Evolutionary conservation across 2,113 vertebrate species (phyloP).

Genomic region (Spea bombifrons): DNA sequence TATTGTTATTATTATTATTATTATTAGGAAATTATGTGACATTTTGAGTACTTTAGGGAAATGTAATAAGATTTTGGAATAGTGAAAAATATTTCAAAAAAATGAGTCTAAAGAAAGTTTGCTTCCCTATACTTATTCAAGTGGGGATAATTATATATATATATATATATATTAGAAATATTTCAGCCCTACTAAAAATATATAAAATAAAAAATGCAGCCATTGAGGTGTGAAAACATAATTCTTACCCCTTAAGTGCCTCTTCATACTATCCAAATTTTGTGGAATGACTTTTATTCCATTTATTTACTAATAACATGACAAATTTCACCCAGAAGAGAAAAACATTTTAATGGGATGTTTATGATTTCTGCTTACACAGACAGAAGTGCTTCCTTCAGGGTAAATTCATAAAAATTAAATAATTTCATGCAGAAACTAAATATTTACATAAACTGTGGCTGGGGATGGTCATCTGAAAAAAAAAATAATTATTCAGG

Average conservation of each 20-base stretch:
- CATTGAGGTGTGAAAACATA: neutral
- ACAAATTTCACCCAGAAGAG: neutral
- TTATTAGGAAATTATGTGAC: no score
- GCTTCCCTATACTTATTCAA: no score
- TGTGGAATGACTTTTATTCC: neutral
- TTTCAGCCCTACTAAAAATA: no score
- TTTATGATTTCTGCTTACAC: constrained; percentile 3
- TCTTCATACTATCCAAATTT: neutral
- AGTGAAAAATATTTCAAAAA: no score
- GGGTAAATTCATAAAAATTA: neutral
- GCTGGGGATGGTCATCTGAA: neutral
- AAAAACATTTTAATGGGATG: neutral
- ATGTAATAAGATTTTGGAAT: no score
- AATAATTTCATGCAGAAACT: neutral
- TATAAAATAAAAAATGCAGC: neutral
- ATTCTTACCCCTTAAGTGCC: neutral
- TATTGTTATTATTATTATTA: no score
- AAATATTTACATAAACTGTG: constrained; percentile 9
- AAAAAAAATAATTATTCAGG: neutral
- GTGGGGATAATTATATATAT: no score
- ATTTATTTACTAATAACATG: constrained; percentile 19
- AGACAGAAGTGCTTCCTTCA: constrained; percentile 10
- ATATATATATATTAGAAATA: no score
- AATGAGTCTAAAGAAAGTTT: no score
- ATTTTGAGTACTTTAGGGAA: no score